phyloP scores from a whole-genome alignment of 2,888 invertebrate species.

The Ennomos quercinarius region DNA sequence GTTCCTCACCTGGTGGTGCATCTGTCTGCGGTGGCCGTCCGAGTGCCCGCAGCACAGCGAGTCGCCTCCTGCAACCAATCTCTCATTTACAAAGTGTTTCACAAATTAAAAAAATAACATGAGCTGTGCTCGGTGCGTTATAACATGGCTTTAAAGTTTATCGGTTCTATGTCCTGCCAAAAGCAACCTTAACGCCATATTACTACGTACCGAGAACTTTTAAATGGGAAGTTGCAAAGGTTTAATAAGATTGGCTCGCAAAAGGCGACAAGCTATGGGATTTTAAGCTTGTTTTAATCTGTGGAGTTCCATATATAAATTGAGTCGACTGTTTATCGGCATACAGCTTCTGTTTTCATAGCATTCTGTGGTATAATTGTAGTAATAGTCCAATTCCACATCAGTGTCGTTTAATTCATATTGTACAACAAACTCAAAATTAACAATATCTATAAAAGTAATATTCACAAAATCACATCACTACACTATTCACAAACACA shows the following conservation, averaged over 20 bases:
- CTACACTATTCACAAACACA: too few species aligned
- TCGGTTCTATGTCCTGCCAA: not conserved
- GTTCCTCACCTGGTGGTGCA: constrained; percentile 64
- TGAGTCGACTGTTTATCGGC: too few species aligned
- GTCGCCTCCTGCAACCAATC: constrained; percentile 82
- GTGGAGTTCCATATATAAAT: too few species aligned
- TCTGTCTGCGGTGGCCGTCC: constrained; percentile 68
- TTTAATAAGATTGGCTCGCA: constrained; percentile 59
- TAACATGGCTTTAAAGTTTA: not conserved
- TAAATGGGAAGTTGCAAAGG: not conserved
- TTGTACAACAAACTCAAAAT: not conserved
- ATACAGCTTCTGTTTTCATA: too few species aligned
- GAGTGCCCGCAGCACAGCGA: constrained; percentile 61
- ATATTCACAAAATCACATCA: constrained; percentile 3
- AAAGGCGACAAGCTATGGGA: constrained; percentile 54
- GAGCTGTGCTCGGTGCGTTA: constrained; percentile 2
- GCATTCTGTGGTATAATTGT: too few species aligned
- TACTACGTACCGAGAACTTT: constrained; percentile 1
- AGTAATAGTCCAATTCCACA: too few species aligned
- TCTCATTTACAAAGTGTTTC: constrained; percentile 41
- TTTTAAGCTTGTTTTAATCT: not conserved
- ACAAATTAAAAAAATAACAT: constrained; percentile 1
- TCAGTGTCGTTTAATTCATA: too few species aligned
- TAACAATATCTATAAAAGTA: constrained; percentile 15
- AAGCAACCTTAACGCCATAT: not conserved